These are phyloP conservation scores for Pollenia amentaria DNA, from an alignment of 2,888 invertebrate genomes.

Conservation along the genomic window DNA sequence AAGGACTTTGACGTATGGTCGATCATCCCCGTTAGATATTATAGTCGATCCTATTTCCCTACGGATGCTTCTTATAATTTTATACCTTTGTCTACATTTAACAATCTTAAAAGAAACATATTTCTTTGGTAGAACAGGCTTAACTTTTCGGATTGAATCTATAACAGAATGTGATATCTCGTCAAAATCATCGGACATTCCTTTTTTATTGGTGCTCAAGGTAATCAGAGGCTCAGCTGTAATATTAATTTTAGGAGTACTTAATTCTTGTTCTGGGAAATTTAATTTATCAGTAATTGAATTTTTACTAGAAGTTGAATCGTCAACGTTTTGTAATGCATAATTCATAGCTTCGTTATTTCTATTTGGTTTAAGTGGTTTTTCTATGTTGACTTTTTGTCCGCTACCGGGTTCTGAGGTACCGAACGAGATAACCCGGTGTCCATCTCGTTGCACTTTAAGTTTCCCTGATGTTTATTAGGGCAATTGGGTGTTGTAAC, in stretches of 20 bases:
- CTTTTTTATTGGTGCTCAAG: too few species aligned
- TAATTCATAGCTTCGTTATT: too few species aligned
- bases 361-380: too few species aligned
- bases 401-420: constrained; percentile 13
- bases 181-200: too few species aligned
- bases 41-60: neutral
- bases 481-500: constrained; percentile 31
- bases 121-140: too few species aligned
- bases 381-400: neutral
- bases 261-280: too few species aligned
- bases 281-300: too few species aligned
- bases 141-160: too few species aligned
- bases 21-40: neutral
- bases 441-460: constrained; percentile 29
- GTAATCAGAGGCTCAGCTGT: too few species aligned
- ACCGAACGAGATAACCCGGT: constrained; percentile 36
- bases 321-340: too few species aligned
- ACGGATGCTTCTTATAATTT: neutral
- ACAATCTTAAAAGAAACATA: neutral
- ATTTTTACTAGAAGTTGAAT: neutral
- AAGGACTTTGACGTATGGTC: constrained; percentile 25
- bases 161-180: too few species aligned
- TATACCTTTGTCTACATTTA: constrained; percentile 5
- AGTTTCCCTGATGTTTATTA: constrained; percentile 36
- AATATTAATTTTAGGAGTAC: too few species aligned